These are phyloP conservation scores for Astreopora myriophthalma DNA, from an alignment of 64 coral and sea anemone genomes.

Conservation along the genomic window DNA sequence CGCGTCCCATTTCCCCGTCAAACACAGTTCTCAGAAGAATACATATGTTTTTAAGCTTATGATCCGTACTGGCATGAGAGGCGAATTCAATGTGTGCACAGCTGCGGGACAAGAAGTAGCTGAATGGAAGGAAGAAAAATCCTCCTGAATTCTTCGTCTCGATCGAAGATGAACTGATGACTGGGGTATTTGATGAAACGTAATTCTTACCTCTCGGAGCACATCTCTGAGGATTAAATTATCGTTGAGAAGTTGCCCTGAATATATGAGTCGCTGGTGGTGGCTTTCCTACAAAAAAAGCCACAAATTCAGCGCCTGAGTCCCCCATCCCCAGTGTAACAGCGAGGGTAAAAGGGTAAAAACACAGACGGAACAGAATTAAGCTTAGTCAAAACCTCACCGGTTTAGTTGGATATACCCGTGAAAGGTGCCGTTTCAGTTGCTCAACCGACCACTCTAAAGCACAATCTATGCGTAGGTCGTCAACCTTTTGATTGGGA, in stretches of 20 bases:
- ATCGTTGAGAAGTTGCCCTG: conserved; percentile 88
- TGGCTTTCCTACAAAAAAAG: conserved; percentile 75
- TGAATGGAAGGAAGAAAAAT: neutral
- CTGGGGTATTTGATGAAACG: neutral
- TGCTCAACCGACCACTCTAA: conserved; percentile 95
- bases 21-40: neutral
- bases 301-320: neutral
- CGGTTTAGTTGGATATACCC: conserved; percentile 96
- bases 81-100: neutral
- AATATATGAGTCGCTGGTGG: conserved; percentile 95
- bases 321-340: neutral
- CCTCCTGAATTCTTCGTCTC: neutral
- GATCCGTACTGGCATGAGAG: neutral
- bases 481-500: conserved; percentile 93
- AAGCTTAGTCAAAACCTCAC: conserved; percentile 76
- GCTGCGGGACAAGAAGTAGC: neutral
- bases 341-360: neutral
- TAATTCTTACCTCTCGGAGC: conserved; percentile 66
- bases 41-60: neutral
- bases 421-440: conserved; percentile 90
- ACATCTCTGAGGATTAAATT: conserved; percentile 82
- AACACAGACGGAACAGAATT: neutral
- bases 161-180: neutral
- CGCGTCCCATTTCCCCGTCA: neutral
- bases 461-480: conserved; percentile 90